Evolutionary conservation across 1,140 invertebrate genomes (phyloP).

Genomic region (Chrysomallon squamiferum): DNA sequence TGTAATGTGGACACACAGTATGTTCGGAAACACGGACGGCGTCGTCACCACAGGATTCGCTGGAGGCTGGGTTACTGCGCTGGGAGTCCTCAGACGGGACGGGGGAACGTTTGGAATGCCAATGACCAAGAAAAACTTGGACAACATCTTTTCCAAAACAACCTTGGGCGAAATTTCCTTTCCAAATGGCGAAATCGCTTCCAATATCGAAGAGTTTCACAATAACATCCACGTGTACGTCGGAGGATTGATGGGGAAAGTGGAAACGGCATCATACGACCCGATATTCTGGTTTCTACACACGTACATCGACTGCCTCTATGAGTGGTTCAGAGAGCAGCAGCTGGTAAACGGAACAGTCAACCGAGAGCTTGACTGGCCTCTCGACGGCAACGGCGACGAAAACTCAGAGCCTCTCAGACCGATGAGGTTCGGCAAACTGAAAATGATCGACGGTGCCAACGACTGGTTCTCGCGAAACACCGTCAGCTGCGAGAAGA

Average conservation of each 20-base stretch:
- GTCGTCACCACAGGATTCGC: constrained; percentile 57
- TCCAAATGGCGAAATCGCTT: constrained; percentile 24
- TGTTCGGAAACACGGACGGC: constrained; percentile 60
- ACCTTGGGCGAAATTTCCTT: constrained; percentile 41
- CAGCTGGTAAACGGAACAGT: constrained; percentile 26
- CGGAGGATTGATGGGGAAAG: constrained; percentile 30
- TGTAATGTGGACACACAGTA: constrained; percentile 47
- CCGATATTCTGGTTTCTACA: constrained; percentile 41
- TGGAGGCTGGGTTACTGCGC: constrained; percentile 40
- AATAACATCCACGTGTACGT: constrained; percentile 30
- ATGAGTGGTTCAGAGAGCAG: constrained; percentile 25
- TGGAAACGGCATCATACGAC: constrained; percentile 36
- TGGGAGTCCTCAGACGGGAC: constrained; percentile 36
- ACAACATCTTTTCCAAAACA: constrained; percentile 18
- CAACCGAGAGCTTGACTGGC: constrained; percentile 28
- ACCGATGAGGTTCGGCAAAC: constrained; percentile 23
- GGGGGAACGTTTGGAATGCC: constrained; percentile 8
- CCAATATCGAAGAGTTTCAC: constrained; percentile 31
- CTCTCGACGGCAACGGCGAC: constrained; percentile 21
- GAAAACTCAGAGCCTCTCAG: constrained; percentile 18
- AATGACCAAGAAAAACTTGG: constrained; percentile 30
- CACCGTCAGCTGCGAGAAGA: constrained; percentile 13
- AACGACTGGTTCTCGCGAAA: constrained; percentile 20
- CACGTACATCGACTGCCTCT: constrained; percentile 32
- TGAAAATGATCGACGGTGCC: constrained; percentile 24